Percentiles rank a stretch among this genome's conserved stretches.
phyloP scores from a whole-genome alignment of 2,888 invertebrate species.

The Leucozona laternaria region DNA sequence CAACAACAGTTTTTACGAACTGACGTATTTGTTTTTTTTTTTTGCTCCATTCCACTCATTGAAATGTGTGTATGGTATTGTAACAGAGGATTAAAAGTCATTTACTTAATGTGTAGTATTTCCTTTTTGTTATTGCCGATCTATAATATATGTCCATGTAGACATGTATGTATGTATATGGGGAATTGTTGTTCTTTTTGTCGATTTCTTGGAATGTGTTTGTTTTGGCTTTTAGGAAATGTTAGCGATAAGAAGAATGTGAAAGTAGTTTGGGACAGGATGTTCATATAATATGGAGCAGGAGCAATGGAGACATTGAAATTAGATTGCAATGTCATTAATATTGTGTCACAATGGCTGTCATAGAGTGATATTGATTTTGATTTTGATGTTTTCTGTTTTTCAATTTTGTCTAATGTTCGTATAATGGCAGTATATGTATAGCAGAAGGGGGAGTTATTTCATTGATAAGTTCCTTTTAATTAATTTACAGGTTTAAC shows the following conservation, averaged over 20 bases:
- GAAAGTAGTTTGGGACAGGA: constrained; percentile 41
- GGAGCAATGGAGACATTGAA: constrained; percentile 56
- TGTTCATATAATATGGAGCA: not conserved
- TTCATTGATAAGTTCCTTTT: no score
- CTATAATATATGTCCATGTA: constrained; percentile 8
- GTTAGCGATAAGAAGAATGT: constrained; percentile 47
- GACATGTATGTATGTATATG: not conserved
- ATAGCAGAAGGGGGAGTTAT: not conserved
- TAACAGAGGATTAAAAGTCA: constrained; percentile 68
- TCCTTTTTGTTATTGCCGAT: constrained; percentile 48
- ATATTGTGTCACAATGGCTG: constrained; percentile 56
- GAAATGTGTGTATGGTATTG: constrained; percentile 25
- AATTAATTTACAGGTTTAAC: no score
- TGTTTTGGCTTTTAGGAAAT: constrained; percentile 63
- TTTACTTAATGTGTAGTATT: constrained; percentile 74
- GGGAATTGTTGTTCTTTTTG: constrained; percentile 13
- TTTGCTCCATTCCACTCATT: constrained; percentile 13
- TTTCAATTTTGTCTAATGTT: not conserved
- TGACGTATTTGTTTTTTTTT: constrained; percentile 34
- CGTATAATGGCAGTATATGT: not conserved
- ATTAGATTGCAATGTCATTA: constrained; percentile 72
- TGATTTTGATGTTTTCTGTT: constrained; percentile 34
- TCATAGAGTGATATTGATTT: constrained; percentile 33
- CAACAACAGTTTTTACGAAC: constrained; percentile 36
- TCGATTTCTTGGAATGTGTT: constrained; percentile 62